A percentile compares a stretch with the other conserved stretches of the same genome.
Evolutionary conservation across 2,888 invertebrate genomes (phyloP).

Genomic region (Xylota sylvarum): DNA sequence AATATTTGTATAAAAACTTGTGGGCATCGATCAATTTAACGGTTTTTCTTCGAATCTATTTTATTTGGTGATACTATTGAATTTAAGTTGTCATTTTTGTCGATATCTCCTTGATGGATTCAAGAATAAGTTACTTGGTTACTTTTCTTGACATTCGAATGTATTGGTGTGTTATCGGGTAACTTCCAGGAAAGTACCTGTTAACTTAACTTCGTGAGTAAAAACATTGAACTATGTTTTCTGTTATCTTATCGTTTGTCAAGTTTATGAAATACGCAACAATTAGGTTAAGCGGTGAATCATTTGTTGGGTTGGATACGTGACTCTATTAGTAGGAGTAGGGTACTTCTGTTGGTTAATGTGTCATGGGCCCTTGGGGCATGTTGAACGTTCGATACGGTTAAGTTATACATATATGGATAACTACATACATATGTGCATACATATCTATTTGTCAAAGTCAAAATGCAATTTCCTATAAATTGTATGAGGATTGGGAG

Average conservation of each 20-base stretch:
- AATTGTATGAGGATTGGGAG: too few species aligned
- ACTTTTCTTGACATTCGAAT: not conserved
- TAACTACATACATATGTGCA: too few species aligned
- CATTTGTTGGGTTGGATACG: not conserved
- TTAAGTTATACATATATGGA: too few species aligned
- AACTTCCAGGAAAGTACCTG: not conserved
- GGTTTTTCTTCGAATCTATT: conserved; percentile 3
- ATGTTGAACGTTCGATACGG: not conserved
- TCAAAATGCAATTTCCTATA: too few species aligned
- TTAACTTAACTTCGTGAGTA: not conserved
- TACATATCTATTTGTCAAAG: too few species aligned
- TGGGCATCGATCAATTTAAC: conserved; percentile 17
- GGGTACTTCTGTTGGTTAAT: not conserved
- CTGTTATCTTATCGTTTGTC: conserved; percentile 6
- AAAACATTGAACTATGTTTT: not conserved
- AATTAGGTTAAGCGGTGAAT: not conserved
- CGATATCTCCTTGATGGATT: conserved; percentile 13
- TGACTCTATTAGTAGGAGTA: not conserved
- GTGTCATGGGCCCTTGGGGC: not conserved
- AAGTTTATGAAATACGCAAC: not conserved
- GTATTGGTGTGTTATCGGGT: not conserved
- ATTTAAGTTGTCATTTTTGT: not conserved
- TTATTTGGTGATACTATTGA: not conserved
- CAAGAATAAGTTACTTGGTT: not conserved
- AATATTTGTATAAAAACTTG: not conserved